Base-by-base conservation (phyloP, 1,140 invertebrate species). In the Drosophila tani region DNA sequence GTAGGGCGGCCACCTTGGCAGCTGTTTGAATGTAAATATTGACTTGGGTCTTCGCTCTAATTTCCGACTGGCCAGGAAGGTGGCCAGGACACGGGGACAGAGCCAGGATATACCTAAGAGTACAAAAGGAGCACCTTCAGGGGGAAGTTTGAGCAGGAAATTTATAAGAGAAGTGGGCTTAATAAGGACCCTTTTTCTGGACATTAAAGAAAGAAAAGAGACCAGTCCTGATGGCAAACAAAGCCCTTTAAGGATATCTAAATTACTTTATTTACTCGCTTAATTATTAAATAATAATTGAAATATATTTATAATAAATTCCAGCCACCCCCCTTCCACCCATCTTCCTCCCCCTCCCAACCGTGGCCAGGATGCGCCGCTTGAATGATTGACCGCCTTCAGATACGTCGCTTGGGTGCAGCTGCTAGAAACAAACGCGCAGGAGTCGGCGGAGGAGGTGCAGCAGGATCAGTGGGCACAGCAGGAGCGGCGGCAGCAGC, bases 301-400 rank as follows among this genome's bases (percentile, higher is more conserved):
- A 45, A 19, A 17, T 9, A 11, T 11, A 4, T 11, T 45, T 5
- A 6, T 5, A 6, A 43, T n/a, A 46, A 24, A 24, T 47, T 19
- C 3, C 7, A 55, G 51, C 17, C 8, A 24, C 53, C 53, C 35
- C 9, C 9, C 7, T 4, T n/a, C 4, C 5, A 24, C 38, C 38
- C 53, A 21, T 56, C 53, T 56, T 40, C 14, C 53, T 21, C 45
- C 24, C 14, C 53, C 24, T 45, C 47, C 35, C 14, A 41, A 21
- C 21, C 49, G 41, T 51, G 60, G 79, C 43, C 76, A 88, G 65
- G 68, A 87, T 84, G 84, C 66, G 74, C 62, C 66, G 78, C 51
- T 87, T 91, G 85, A 91, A 92, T 92, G 91, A 87, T 91, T 92
- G 91, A 92, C 83, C 86, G 83, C 60, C 86, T 92, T 75, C 85